These are phyloP conservation scores for Dendroctonus ponderosae DNA, from an alignment of 1,140 invertebrate genomes.

Conservation along the genomic window DNA sequence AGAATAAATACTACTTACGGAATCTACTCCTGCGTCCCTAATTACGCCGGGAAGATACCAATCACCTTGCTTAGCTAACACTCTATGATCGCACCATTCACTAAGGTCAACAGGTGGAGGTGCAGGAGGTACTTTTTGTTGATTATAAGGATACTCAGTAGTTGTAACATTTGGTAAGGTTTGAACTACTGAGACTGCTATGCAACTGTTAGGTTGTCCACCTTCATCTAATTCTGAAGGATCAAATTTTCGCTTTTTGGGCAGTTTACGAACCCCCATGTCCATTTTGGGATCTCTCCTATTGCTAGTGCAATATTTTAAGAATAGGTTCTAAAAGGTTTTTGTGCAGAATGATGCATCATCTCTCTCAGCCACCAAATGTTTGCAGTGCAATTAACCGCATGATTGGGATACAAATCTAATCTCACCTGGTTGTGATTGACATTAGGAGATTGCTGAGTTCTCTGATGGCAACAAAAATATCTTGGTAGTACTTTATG, in stretches of 20 bases:
- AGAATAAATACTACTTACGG: conserved; percentile 45
- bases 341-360: conserved; percentile 28
- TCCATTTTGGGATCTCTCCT: conserved; percentile 42
- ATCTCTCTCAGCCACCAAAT: conserved; percentile 1
- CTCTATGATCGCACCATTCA: conserved; percentile 87
- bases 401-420: conserved; percentile 4
- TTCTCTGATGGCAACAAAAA: conserved; percentile 30
- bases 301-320: conserved; percentile 25
- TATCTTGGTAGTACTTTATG: conserved; percentile 42
- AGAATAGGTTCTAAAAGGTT: conserved; percentile 41
- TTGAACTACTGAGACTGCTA: conserved; percentile 48
- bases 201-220: conserved; percentile 35
- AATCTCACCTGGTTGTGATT: background rate
- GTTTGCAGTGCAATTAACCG: background rate
- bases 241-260: conserved; percentile 87
- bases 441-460: conserved; percentile 8
- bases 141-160: conserved; percentile 59
- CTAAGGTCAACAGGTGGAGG: conserved; percentile 67
- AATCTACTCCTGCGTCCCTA: conserved; percentile 57
- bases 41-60: conserved; percentile 83
- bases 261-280: conserved; percentile 66
- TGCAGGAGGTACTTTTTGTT: conserved; percentile 30
- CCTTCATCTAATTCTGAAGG: conserved; percentile 75
- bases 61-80: conserved; percentile 79
- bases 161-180: conserved; percentile 52